Evolutionary conservation across 2,797 vertebrate genomes (phyloP).

Genomic region (Hydrocynus forskahlii): DNA sequence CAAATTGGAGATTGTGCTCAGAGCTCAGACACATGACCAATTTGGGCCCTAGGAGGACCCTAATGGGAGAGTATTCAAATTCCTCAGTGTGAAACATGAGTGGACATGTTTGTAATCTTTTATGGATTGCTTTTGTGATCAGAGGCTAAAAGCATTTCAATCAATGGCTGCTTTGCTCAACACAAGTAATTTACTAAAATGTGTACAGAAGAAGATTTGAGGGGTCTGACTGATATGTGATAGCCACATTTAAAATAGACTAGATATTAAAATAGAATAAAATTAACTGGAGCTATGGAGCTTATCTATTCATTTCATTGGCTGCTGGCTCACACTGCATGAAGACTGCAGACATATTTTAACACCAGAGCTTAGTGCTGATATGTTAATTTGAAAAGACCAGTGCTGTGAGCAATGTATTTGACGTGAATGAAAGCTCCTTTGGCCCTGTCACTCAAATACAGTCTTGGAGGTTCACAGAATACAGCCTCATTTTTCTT

Average conservation of each 20-base stretch:
- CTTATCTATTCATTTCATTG: constrained; percentile 12
- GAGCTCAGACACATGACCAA: neutral
- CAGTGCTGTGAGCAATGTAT: neutral
- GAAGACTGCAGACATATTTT: neutral
- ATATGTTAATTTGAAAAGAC: constrained; percentile 1
- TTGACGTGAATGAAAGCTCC: constrained; percentile 1
- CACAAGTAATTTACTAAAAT: neutral
- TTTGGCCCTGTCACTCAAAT: constrained; percentile 17
- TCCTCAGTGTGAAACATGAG: neutral
- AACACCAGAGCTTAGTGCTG: constrained; percentile 13
- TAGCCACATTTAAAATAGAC: constrained; percentile 3
- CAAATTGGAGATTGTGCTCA: neutral
- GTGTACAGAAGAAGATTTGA: neutral
- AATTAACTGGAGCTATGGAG: neutral
- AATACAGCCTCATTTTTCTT: neutral
- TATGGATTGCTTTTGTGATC: neutral
- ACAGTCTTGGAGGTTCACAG: neutral
- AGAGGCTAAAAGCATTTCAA: neutral
- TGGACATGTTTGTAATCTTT: too few species aligned
- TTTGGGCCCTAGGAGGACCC: neutral
- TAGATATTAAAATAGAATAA: constrained; percentile 4
- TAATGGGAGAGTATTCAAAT: neutral
- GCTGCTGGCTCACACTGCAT: neutral
- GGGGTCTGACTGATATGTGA: neutral
- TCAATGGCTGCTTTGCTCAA: neutral